These are phyloP conservation scores for Hystrix brachyura DNA, from an alignment of 2,113 vertebrate species.

Conservation along the genomic window DNA sequence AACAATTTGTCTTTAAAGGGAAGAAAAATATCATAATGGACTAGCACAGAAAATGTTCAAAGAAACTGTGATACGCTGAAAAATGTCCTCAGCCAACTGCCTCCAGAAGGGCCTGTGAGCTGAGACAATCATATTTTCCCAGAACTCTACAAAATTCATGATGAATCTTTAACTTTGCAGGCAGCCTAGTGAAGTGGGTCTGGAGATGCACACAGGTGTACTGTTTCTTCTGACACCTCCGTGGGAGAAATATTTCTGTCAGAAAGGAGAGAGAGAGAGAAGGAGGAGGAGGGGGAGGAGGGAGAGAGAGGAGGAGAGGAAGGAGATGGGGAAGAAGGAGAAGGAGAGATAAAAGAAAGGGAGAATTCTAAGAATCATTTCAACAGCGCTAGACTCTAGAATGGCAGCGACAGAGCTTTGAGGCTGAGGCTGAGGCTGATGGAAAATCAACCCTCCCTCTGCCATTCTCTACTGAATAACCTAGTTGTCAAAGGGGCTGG, in stretches of 20 bases:
- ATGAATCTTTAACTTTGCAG: not conserved
- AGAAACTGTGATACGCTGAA: not conserved
- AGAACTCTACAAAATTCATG: not conserved
- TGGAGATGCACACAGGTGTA: not conserved
- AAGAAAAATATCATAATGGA: not conserved
- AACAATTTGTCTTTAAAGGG: not conserved
- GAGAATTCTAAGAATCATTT: not conserved
- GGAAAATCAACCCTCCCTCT: not conserved
- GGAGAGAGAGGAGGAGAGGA: not conserved
- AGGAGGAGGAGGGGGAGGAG: not conserved
- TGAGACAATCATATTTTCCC: not conserved
- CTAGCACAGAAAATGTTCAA: not conserved
- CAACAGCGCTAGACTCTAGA: not conserved
- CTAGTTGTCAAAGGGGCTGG: not conserved
- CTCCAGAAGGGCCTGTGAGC: not conserved
- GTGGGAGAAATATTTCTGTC: constrained; percentile 34
- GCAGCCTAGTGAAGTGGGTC: not conserved
- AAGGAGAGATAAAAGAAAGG: not conserved
- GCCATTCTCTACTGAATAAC: not conserved
- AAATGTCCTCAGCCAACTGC: not conserved
- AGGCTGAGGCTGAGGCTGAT: not conserved
- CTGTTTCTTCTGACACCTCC: not conserved
- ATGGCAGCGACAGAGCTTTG: not conserved
- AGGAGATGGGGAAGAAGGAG: not conserved
- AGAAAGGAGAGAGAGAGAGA: not conserved